Evolutionary conservation across 1,140 invertebrate genomes (phyloP).

Genomic region (Pseudomyrmex pallidus): DNA sequence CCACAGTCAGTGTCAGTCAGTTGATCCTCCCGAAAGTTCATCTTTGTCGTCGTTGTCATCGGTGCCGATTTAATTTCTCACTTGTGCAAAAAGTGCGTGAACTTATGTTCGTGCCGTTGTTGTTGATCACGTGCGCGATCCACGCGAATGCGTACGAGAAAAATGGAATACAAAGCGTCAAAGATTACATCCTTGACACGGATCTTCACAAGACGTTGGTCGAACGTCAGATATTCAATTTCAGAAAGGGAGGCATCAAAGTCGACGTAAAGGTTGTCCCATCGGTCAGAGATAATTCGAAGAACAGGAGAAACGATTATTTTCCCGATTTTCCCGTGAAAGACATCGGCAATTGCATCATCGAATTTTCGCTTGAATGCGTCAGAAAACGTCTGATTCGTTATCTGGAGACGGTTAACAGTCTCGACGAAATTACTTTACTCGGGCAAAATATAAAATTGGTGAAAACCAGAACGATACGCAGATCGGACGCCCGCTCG

Average conservation of each 20-base stretch:
- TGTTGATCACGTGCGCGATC: slow-evolving; percentile 31
- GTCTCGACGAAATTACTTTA: slow-evolving; percentile 84
- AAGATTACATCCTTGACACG: slow-evolving; percentile 33
- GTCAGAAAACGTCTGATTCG: slow-evolving; percentile 84
- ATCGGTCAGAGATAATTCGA: slow-evolving; percentile 55
- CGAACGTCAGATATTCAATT: slow-evolving; percentile 76
- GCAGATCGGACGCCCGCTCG: not conserved
- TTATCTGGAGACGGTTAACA: slow-evolving; percentile 84
- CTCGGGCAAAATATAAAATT: slow-evolving; percentile 85
- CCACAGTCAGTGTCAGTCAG: slow-evolving; percentile 40
- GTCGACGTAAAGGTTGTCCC: slow-evolving; percentile 79
- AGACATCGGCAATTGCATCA: slow-evolving; percentile 79
- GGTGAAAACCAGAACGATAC: slow-evolving; percentile 78
- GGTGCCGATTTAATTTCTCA: not conserved
- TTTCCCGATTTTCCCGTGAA: slow-evolving; percentile 80
- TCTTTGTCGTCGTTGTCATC: not conserved
- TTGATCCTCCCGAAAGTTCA: not conserved
- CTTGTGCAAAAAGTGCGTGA: slow-evolving; percentile 9
- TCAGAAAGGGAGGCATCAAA: slow-evolving; percentile 77
- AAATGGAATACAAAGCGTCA: not conserved
- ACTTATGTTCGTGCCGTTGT: slow-evolving; percentile 33
- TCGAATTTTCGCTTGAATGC: slow-evolving; percentile 85
- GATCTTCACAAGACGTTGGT: slow-evolving; percentile 39
- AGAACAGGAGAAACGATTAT: slow-evolving; percentile 31
- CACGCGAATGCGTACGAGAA: slow-evolving; percentile 41